phyloP scores from a whole-genome alignment of 2,888 invertebrate species.

The Carpatolechia fugitivella region DNA sequence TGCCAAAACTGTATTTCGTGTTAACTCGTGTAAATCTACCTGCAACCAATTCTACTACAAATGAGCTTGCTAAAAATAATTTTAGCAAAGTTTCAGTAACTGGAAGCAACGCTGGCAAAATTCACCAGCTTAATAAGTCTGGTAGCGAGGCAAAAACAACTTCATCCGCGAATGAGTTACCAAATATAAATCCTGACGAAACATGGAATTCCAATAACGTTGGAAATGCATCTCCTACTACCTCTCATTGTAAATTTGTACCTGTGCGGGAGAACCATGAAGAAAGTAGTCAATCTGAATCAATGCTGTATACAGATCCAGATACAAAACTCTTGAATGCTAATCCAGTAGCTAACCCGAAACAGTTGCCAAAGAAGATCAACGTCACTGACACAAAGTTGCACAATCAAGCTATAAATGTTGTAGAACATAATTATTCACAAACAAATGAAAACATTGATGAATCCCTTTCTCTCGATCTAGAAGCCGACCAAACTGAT shows the following conservation, averaged over 20 bases:
- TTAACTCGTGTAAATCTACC: not conserved
- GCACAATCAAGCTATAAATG: slow-evolving; percentile 8
- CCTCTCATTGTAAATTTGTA: too few species aligned
- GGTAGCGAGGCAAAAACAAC: too few species aligned
- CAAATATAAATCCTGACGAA: not conserved
- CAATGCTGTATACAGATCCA: slow-evolving; percentile 4
- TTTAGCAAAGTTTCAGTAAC: too few species aligned
- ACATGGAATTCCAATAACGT: not conserved
- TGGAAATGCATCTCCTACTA: not conserved
- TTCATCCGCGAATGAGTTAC: not conserved
- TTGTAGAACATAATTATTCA: not conserved
- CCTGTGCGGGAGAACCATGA: not conserved
- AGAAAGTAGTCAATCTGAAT: not conserved
- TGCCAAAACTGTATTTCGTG: not conserved
- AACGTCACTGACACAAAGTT: slow-evolving; percentile 11
- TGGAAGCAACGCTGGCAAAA: too few species aligned
- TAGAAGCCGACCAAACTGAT: slow-evolving; percentile 6
- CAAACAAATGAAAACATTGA: not conserved
- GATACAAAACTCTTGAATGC: slow-evolving; percentile 43
- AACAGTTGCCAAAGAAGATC: slow-evolving; percentile 55
- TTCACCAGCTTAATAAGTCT: too few species aligned
- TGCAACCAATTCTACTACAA: not conserved
- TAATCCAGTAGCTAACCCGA: slow-evolving; percentile 64
- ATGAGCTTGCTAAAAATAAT: not conserved
- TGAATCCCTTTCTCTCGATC: not conserved